A percentile compares a stretch with the other conserved stretches of the same genome.
phyloP scores from a whole-genome alignment of 2,113 vertebrate genomes.

The Acanthisitta chloris region DNA sequence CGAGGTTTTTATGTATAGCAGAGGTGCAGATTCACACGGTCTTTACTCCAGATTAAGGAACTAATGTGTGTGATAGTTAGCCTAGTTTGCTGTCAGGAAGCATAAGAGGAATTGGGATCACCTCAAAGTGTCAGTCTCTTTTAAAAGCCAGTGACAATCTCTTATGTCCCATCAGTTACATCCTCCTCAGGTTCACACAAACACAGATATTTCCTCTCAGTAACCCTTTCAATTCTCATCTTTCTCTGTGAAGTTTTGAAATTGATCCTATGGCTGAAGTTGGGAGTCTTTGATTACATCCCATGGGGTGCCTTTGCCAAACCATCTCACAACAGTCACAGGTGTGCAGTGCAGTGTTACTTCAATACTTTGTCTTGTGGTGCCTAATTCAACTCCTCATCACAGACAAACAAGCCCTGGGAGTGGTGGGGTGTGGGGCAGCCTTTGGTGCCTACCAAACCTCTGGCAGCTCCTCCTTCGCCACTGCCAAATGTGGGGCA shows the following conservation, averaged over 20 bases:
- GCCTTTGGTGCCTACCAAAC: not conserved
- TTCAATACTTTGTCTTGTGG: not conserved
- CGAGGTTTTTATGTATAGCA: not conserved
- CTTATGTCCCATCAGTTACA: not conserved
- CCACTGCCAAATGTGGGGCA: not conserved
- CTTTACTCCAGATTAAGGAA: not conserved
- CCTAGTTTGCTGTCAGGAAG: not conserved
- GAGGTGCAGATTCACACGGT: not conserved
- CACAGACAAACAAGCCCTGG: not conserved
- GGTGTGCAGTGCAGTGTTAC: not conserved
- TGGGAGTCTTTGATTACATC: not conserved
- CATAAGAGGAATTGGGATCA: not conserved
- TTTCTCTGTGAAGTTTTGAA: not conserved
- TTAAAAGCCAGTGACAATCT: not conserved
- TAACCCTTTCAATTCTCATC: not conserved
- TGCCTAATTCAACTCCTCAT: not conserved
- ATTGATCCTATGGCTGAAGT: not conserved
- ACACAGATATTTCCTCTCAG: not conserved
- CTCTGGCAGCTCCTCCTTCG: not conserved
- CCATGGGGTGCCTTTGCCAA: not conserved
- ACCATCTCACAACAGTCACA: not conserved
- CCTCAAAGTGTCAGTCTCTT: rapidly evolving
- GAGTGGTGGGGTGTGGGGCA: not conserved
- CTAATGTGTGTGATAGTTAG: not conserved
- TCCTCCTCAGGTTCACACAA: not conserved